Conservation (phyloP, 2,797 vertebrate species). For the Perodicticus potto region DNA sequence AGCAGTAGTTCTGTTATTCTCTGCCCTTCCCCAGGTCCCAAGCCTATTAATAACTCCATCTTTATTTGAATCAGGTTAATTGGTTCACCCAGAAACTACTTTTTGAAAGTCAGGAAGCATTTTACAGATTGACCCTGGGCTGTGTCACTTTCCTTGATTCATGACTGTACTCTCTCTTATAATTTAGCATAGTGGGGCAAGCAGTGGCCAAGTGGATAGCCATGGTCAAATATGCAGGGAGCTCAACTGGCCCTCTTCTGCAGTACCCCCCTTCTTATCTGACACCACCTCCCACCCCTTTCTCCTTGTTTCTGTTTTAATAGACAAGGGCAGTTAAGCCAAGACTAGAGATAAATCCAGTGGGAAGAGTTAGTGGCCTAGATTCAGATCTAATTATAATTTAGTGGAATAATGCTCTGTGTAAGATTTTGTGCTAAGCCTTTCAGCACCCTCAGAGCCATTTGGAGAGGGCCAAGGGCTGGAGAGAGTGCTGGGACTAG, state of each 20-base stretch:
- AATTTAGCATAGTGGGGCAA: background rate
- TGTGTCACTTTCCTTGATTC: background rate
- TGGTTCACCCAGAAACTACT: conserved; percentile 58
- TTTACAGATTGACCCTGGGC: background rate
- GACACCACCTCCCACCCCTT: too few relatives aligned
- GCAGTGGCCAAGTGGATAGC: background rate
- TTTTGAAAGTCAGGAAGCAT: conserved; percentile 43
- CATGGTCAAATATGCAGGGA: background rate
- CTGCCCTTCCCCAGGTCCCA: background rate
- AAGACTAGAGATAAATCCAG: conserved; percentile 68
- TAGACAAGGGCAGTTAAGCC: conserved; percentile 64
- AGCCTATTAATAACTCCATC: conserved; percentile 63
- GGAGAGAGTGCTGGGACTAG: background rate
- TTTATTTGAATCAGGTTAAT: conserved; percentile 69
- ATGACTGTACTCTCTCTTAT: background rate
- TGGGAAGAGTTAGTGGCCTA: conserved; percentile 69
- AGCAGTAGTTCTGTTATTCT: background rate
- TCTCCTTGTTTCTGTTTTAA: conserved; percentile 57
- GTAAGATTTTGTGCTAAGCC: conserved; percentile 43
- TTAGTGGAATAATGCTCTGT: background rate
- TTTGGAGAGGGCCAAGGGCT: conserved; percentile 20
- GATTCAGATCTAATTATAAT: conserved; percentile 73
- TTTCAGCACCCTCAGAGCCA: background rate
- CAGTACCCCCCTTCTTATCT: background rate
- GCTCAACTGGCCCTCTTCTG: background rate